A percentile compares a stretch with the other conserved stretches of the same genome.
phyloP scores from a whole-genome alignment of 2,888 invertebrate species.

The Caenorhabditis becei region DNA sequence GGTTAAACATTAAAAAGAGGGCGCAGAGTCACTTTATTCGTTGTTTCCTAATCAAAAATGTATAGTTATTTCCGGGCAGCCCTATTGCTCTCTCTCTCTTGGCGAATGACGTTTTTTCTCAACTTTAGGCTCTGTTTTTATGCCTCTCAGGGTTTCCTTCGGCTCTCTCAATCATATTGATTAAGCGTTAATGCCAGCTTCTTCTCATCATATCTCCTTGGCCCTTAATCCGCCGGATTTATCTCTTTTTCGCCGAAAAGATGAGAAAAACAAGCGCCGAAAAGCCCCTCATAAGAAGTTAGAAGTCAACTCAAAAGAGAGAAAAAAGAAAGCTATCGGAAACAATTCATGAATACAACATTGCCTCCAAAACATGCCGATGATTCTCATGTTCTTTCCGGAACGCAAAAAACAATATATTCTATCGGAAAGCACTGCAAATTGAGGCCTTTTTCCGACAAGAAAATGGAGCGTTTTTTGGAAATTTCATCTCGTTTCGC shows the following conservation, averaged over 20 bases:
- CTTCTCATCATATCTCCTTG: neutral
- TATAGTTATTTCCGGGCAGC: slow-evolving; percentile 19
- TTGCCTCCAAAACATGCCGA: neutral
- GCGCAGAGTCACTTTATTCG: slow-evolving; percentile 4
- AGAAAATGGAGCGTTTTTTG: slow-evolving; percentile 1
- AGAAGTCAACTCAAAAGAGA: too few relatives aligned
- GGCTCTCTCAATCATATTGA: neutral
- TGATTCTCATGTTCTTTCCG: neutral
- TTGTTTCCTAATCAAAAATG: slow-evolving; percentile 51
- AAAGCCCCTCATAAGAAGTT: too few relatives aligned
- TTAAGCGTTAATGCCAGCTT: neutral
- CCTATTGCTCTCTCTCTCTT: too few relatives aligned
- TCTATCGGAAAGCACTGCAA: too few relatives aligned
- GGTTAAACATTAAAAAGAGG: slow-evolving; percentile 41
- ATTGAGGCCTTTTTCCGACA: neutral
- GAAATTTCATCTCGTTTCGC: too few relatives aligned
- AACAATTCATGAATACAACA: neutral
- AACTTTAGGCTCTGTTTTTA: neutral
- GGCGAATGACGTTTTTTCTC: slow-evolving; percentile 13
- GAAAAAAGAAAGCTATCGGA: neutral
- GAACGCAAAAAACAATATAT: neutral
- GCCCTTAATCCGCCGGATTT: neutral
- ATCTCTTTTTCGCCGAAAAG: neutral
- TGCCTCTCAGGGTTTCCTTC: neutral
- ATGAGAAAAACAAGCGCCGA: neutral